These are phyloP conservation scores for Acrocephalus kingi DNA, from an alignment of 2,113 vertebrate genomes.

Conservation along the genomic window DNA sequence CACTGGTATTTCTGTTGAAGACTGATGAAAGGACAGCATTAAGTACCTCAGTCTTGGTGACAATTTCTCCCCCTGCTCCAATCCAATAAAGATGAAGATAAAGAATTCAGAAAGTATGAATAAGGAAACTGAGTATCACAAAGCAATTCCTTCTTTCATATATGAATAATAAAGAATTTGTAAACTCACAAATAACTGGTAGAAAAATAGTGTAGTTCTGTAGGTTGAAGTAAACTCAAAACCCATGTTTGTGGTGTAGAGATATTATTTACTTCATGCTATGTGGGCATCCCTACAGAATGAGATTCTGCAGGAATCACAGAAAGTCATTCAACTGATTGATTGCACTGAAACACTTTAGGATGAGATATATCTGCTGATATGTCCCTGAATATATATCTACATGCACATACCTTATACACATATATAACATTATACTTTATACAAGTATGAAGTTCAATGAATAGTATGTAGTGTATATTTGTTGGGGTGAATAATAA, in stretches of 20 bases:
- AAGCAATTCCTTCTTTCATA: neutral
- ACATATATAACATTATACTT: neutral
- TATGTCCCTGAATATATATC: neutral
- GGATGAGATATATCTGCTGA: neutral
- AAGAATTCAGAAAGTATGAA: neutral
- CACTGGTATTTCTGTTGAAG: neutral
- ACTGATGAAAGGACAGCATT: neutral
- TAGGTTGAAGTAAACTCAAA: neutral
- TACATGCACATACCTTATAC: neutral
- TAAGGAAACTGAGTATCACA: neutral
- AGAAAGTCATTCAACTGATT: neutral
- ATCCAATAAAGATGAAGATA: neutral
- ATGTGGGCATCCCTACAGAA: neutral
- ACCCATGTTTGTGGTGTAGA: neutral
- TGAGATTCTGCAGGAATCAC: neutral
- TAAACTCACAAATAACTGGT: neutral
- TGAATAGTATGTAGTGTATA: neutral
- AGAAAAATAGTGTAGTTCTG: neutral
- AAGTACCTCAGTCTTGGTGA: neutral
- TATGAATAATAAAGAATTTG: neutral
- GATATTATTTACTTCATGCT: neutral
- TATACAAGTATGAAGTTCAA: neutral
- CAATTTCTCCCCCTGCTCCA: accelerated
- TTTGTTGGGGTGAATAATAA: neutral
- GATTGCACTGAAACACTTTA: neutral